Percentiles rank a stretch among this genome's conserved stretches.
Conservation (phyloP, 1,140 invertebrate genomes). For the Drosophila cardini region DNA sequence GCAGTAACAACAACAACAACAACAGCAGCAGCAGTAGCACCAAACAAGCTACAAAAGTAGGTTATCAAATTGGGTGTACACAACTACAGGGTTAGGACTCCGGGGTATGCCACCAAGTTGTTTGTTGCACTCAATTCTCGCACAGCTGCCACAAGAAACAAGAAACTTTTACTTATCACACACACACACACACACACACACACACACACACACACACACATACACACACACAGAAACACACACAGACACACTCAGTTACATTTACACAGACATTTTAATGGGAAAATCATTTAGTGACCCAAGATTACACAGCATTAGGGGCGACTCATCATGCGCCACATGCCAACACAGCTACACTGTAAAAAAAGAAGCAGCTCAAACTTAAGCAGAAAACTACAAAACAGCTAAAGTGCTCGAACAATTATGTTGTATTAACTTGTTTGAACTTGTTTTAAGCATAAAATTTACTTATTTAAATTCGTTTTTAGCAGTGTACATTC, state of each 20-base stretch:
- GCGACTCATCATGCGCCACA: slow-evolving; percentile 6
- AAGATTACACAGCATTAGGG: slow-evolving; percentile 43
- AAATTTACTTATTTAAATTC: too few species aligned
- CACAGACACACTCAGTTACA: slow-evolving; percentile 24
- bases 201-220: slow-evolving; percentile 8
- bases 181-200: slow-evolving; percentile 2
- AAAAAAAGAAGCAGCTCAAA: background rate
- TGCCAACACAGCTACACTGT: background rate
- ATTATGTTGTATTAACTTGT: too few species aligned
- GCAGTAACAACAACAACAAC: slow-evolving; percentile 47
- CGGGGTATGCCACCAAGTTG: slow-evolving; percentile 45
- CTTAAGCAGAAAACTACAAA: too few species aligned
- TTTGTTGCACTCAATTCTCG: slow-evolving; percentile 47
- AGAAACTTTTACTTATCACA: slow-evolving; percentile 65
- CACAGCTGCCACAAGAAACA: slow-evolving; percentile 52
- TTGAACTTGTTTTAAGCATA: too few species aligned
- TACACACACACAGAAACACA: background rate
- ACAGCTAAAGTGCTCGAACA: too few species aligned
- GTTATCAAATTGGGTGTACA: slow-evolving; percentile 73
- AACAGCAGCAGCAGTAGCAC: slow-evolving; percentile 31
- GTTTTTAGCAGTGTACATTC: too few species aligned
- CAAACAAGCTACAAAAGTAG: slow-evolving; percentile 55
- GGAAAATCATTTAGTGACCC: slow-evolving; percentile 62
- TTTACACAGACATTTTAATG: slow-evolving; percentile 45
- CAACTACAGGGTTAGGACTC: slow-evolving; percentile 40